Evolutionary conservation across 2,797 vertebrate species (phyloP).

Genomic region (Lindbergichthys nudifrons): DNA sequence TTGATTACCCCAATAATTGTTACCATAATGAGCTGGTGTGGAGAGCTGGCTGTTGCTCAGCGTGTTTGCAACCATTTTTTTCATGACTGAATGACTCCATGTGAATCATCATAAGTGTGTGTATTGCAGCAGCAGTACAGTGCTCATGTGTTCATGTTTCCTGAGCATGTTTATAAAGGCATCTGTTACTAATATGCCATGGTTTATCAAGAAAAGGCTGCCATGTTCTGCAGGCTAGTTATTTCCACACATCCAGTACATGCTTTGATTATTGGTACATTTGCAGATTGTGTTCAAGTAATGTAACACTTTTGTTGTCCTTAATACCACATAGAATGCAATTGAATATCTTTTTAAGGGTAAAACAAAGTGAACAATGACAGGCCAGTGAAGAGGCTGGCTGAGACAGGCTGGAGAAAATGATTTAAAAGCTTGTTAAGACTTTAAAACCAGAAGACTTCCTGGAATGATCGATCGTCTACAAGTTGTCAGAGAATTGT

Average conservation of each 20-base stretch:
- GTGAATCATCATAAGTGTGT: constrained; percentile 44
- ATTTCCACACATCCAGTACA: background rate
- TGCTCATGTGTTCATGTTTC: constrained; percentile 1
- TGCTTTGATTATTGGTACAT: no score
- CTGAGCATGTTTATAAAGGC: constrained; percentile 9
- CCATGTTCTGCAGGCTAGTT: background rate
- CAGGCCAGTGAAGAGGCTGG: no score
- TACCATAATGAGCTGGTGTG: constrained; percentile 82
- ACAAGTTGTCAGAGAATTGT: background rate
- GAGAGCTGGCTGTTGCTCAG: constrained; percentile 58
- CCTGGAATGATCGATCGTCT: background rate
- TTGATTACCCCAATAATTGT: constrained; percentile 82
- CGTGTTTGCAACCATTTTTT: constrained; percentile 37
- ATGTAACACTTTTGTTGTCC: no score
- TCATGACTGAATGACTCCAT: constrained; percentile 17
- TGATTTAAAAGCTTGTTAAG: background rate
- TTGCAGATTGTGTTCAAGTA: no score
- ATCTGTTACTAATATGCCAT: constrained; percentile 3
- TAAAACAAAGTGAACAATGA: background rate
- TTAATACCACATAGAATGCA: background rate
- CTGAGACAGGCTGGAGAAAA: no score
- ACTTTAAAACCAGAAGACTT: background rate
- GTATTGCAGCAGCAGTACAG: constrained; percentile 27
- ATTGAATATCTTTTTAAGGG: background rate
- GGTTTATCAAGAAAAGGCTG: background rate